These are phyloP conservation scores for Trichoplax adhaerens DNA, from an alignment of 37 sponge, comb jelly and placozoan genomes.

Conservation along the genomic window DNA sequence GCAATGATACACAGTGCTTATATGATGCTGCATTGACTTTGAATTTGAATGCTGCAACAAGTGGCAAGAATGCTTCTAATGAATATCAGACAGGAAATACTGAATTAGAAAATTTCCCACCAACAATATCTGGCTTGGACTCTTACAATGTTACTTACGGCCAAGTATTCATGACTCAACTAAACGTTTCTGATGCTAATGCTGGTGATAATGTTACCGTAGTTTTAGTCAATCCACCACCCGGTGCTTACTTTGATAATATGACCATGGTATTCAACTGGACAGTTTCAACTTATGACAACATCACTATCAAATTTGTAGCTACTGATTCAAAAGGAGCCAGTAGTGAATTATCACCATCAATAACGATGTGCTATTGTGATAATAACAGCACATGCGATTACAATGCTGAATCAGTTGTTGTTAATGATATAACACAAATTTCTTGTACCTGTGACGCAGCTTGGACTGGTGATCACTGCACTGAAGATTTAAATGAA, in stretches of 20 bases:
- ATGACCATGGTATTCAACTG: too few species aligned
- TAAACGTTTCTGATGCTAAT: too few species aligned
- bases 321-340: conserved; percentile 20
- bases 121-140: too few species aligned
- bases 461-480: conserved; percentile 19
- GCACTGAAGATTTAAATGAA: conserved; percentile 15
- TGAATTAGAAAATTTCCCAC: too few species aligned
- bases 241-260: too few species aligned
- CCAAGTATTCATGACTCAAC: too few species aligned
- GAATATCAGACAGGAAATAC: too few species aligned
- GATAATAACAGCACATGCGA: conserved; percentile 16
- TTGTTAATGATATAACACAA: background rate
- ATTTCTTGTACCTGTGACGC: conserved; percentile 10
- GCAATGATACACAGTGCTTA: conserved; percentile 5
- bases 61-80: too few species aligned
- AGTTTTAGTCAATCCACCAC: too few species aligned
- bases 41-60: background rate
- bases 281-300: too few species aligned
- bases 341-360: background rate
- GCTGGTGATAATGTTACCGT: too few species aligned
- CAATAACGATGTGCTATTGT: conserved; percentile 28
- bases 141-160: too few species aligned
- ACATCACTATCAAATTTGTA: conserved; percentile 1
- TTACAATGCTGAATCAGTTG: background rate
- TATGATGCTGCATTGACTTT: conserved; percentile 10